A percentile compares a stretch with the other conserved stretches of the same genome.
These are phyloP conservation scores for Xestia sexstrigata DNA, from an alignment of 2,888 invertebrate genomes.

Conservation along the genomic window DNA sequence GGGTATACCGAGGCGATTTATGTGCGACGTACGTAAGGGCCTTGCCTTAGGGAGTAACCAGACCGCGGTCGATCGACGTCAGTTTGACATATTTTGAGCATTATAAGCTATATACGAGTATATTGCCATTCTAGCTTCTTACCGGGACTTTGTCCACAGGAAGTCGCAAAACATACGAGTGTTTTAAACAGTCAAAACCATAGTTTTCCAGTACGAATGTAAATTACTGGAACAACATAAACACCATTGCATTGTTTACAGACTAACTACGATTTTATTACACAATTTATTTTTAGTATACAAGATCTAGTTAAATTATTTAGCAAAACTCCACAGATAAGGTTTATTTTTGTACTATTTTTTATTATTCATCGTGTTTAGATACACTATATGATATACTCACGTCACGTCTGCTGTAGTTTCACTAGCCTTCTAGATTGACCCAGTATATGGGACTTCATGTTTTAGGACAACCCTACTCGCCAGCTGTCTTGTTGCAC, in stretches of 20 bases:
- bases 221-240: background rate
- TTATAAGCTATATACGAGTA: background rate
- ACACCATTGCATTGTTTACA: background rate
- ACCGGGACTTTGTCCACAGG: accelerated
- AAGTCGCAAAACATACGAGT: background rate
- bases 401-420: background rate
- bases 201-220: background rate
- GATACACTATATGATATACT: background rate
- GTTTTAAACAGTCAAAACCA: background rate
- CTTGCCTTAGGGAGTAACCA: conserved; percentile 29
- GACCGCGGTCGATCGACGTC: background rate
- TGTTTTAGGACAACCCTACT: too few species aligned
- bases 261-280: background rate
- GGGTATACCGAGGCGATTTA: conserved; percentile 64
- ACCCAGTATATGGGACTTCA: background rate
- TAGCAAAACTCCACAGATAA: background rate
- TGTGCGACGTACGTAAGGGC: conserved; percentile 49
- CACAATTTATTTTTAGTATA: background rate
- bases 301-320: background rate
- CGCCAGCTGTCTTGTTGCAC: background rate
- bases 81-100: conserved; percentile 5
- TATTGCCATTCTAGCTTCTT: background rate
- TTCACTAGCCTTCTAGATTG: background rate
- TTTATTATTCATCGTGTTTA: too few species aligned
- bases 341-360: background rate